Conservation (phyloP, 2,888 invertebrate genomes). For the Crocallis elinguaria region DNA sequence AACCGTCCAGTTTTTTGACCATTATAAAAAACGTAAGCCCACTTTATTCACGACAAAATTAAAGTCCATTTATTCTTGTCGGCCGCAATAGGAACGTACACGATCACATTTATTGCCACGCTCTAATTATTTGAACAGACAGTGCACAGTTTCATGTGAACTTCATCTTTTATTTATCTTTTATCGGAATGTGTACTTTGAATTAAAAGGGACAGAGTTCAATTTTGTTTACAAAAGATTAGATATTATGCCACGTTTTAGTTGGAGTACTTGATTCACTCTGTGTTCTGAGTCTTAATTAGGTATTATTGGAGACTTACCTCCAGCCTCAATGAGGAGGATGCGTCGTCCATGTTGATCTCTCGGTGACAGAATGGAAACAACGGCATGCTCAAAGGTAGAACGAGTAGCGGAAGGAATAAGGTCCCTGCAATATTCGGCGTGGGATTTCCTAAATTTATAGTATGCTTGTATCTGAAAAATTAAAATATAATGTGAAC, state of each 20-base stretch:
- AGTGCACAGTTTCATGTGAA: conserved; percentile 4
- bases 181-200: conserved; percentile 14
- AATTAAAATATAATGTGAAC: neutral
- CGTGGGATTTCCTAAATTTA: conserved; percentile 87
- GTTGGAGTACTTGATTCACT: too few species aligned
- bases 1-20: neutral
- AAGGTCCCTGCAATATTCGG: conserved; percentile 86
- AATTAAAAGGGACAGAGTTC: neutral
- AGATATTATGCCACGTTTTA: neutral
- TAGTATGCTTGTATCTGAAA: conserved; percentile 89
- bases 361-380: conserved; percentile 88
- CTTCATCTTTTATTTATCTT: neutral
- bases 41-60: conserved; percentile 2
- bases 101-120: conserved; percentile 25
- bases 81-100: conserved; percentile 14
- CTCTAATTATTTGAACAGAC: conserved; percentile 24
- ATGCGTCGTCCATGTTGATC: conserved; percentile 88
- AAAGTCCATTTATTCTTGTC: conserved; percentile 13
- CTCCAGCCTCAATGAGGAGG: conserved; percentile 88
- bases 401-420: conserved; percentile 86
- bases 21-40: neutral
- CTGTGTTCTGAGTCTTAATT: neutral
- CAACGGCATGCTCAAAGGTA: conserved; percentile 87
- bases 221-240: neutral
- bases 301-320: conserved; percentile 68